Evolutionary conservation across 2,113 vertebrate genomes (phyloP), one percentile per base, ranked within the genome.

Genomic region (Salminus brasiliensis): DNA sequence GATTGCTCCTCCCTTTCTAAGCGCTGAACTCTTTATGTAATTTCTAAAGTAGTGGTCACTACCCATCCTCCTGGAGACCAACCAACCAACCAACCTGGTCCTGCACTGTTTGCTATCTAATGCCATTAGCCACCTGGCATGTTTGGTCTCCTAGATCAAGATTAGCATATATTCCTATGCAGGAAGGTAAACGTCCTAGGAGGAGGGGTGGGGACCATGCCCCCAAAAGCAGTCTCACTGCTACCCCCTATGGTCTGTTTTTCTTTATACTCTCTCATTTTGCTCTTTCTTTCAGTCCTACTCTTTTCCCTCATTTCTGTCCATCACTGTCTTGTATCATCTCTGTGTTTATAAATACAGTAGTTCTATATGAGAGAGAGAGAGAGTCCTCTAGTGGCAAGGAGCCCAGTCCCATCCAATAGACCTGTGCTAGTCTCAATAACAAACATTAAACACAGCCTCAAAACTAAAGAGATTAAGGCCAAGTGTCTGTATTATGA

Each of bases 1-100:
- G 81, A 92, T 63, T 30, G 25, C 12, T n/a, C 57, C 30, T 13
- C 63, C 62, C 71, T 71, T 71, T 59, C 25, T 67, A 49, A 23
- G 0, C 4, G 67, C 12, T 1, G 45, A 67, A 81, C 80, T 68
- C 0, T 36, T 62, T 87, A 60, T 83, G 73, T 63, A 72, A 81
- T 84, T 76, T 84, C 15, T 36, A 21, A 11, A 80, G 29, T 41
- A 62, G 18, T 59, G 8, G 49, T 23, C 27, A 16, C 15, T 29
- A 62, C 6, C 59, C 16, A 27, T 16, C 9, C 2, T 49, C 16
- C 52, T 55, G 52, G 23, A 52, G 21, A 16, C 13, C 16, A 5
- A 45, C 8, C 2, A 45, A 45, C 12, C 43, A 45, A 2, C 6
- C 2, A 7, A 2, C 43, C 8, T 45, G 12, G 16, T 13, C 43